Base-by-base conservation (phyloP, 2,113 vertebrate species). In the Ictidomys tridecemlineatus region DNA sequence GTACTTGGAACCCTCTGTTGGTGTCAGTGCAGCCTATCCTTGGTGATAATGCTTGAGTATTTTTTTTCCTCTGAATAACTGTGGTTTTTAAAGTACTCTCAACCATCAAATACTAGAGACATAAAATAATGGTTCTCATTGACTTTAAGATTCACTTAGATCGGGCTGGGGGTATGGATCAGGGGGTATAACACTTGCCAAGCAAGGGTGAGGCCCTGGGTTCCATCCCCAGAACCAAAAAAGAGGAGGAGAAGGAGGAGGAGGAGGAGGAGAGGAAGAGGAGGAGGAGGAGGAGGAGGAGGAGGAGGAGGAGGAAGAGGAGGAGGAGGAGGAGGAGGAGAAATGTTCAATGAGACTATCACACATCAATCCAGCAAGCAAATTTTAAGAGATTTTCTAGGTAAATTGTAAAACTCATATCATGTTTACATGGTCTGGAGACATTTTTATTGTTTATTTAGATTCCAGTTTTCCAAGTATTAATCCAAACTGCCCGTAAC, bases 381-480 rank as follows among this genome's bases (percentile, higher is more conserved):
- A 77, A 58, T 58, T 34, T n/a, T 14, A 84, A 53, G 73, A 86
- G 74, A 58, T 58, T 79, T 86, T 92, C 76, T 53, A 65, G 73
- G 39, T 13, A 94, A 79, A 91, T 51, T 16, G 4, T 78, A 95
- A 93, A 84, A 63, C 53, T 53, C 92, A 48, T 37, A 48, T 37
- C 26, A 39, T 61, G 82, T 86, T 91, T 83, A 88, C 20, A 51
- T 14, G 58, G 32, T 51, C 91, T 69, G 73, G 93, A 87, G 69
- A 85, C 16, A 34, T 37, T 91, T 73, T 94, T 84, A 87, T 58
- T 88, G 72, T 86, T 65, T 89, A 34, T 77, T 92, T 96, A 74
- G 77, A 93, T 85, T 76, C 74, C 82, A 83, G 1, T 91, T 91
- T 96, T 83, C 74, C 69, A 65, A 63, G 73, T 34, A 34, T 78